These are phyloP conservation scores for Lineus longissimus DNA, from an alignment of 1,140 invertebrate genomes.

Conservation along the genomic window DNA sequence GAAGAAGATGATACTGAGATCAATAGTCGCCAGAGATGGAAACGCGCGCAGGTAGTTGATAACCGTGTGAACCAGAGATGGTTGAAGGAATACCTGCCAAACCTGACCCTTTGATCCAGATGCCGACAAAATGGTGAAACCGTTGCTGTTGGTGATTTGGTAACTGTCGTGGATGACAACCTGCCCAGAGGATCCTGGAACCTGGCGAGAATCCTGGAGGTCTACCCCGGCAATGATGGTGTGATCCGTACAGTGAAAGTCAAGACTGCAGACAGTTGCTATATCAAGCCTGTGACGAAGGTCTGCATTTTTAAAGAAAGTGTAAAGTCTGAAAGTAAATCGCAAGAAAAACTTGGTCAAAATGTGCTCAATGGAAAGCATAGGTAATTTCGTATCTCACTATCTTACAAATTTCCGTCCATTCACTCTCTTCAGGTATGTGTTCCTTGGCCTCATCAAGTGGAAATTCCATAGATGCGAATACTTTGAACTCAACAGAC, in stretches of 20 bases:
- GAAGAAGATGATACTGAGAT: no score
- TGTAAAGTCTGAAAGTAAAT: no score
- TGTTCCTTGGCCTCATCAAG: no score
- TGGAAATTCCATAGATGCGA: no score
- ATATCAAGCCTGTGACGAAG: not conserved
- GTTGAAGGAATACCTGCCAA: slow-evolving; percentile 12
- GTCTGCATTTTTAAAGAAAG: not conserved
- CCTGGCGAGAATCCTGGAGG: not conserved
- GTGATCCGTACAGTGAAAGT: not conserved
- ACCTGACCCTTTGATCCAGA: not conserved
- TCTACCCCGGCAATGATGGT: not conserved
- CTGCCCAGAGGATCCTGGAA: not conserved
- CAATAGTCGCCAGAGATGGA: slow-evolving; percentile 4
- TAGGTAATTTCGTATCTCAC: no score
- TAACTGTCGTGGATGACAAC: not conserved
- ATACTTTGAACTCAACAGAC: no score
- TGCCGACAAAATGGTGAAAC: not conserved
- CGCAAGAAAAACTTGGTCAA: no score
- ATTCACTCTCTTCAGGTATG: no score
- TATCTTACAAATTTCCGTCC: no score
- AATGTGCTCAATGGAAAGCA: no score
- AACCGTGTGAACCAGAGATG: slow-evolving; percentile 14
- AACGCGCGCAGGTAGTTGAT: slow-evolving; percentile 2
- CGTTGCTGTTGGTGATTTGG: not conserved
- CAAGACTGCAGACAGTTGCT: not conserved